Evolutionary conservation across 2,113 vertebrate genomes (phyloP), one percentile per base, ranked within the genome.

Genomic region (Salminus brasiliensis): DNA sequence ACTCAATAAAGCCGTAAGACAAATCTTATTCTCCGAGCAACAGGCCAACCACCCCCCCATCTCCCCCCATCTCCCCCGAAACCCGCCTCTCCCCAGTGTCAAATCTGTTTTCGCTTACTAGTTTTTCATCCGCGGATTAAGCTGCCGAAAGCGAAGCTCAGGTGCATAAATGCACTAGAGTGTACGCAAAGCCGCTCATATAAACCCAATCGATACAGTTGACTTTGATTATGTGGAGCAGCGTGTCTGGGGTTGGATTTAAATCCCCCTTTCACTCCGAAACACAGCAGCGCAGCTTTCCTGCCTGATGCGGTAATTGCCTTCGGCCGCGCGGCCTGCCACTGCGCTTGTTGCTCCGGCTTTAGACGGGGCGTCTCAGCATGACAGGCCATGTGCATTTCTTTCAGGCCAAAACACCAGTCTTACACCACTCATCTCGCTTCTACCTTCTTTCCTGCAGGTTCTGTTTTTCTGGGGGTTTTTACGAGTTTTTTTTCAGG

Each of bases 171-270:
- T 70, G 76, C 75, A 76, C 59, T 11, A 49, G 65, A 62, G 63
- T 52, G 34, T 45, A 21, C 23, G 49, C 65, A 81, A 77, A 81
- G 59, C 65, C 62, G 68, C 83, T 53, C 76, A 55, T 68, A 55
- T 63, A 43, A 63, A 53, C 18, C 47, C 5, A 52, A 84, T 84
- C 83, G 72, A 84, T 84, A 65, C 60, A 65, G 23, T 69, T 63
- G 75, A 81, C 65, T 81, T 84, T 84, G 83, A 81, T 81, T 84
- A 81, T 81, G 76, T 84, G 71, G 70, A 77, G 73, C 79, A n/a
- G 49, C 62, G 34, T 55, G 74, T 75, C 75, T 81, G 53, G 74
- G 68, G 68, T 73, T 57, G 75, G 75, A 84, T 81, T 84, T 75
- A 78, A 78, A 84, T 84, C 79, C 83, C 72, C 13, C 63, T 78